Evolutionary conservation across 1,140 invertebrate species (phyloP).

Genomic region (Aculops lycopersici): DNA sequence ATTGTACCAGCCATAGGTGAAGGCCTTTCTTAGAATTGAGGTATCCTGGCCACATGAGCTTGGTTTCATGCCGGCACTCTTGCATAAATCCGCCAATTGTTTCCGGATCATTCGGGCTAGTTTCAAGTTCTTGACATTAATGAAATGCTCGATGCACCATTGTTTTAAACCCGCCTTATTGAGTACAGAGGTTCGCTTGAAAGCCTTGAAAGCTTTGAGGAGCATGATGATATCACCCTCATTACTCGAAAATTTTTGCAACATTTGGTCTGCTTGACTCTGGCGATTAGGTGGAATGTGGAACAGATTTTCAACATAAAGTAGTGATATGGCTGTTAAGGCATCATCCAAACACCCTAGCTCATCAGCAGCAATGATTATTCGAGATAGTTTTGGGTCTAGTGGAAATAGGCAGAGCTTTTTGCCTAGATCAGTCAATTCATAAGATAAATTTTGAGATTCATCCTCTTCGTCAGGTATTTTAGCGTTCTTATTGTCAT

Average conservation of each 20-base stretch:
- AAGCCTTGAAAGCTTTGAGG: conserved; percentile 55
- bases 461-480: conserved; percentile 14
- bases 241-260: conserved; percentile 45
- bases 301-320: conserved; percentile 25
- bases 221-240: conserved; percentile 74
- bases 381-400: conserved; percentile 57
- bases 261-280: conserved; percentile 29
- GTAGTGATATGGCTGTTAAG: conserved; percentile 28
- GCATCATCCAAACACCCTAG: conserved; percentile 55
- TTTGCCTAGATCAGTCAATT: conserved; percentile 41
- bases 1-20: conserved; percentile 30
- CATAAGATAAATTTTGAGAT: conserved; percentile 7
- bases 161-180: conserved; percentile 20
- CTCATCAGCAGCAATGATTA: conserved; percentile 37
- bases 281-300: conserved; percentile 18
- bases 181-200: conserved; percentile 21
- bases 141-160: conserved; percentile 66
- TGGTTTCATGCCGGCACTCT: conserved; percentile 27
- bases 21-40: conserved; percentile 5
- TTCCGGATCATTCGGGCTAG: conserved; percentile 44
- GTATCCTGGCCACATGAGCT: conserved; percentile 31
- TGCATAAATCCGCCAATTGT: conserved; percentile 45
- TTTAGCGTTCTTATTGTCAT: conserved; percentile 23
- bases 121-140: conserved; percentile 48
- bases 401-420: conserved; percentile 67